phyloP scores from a whole-genome alignment of 2,113 vertebrate genomes.

The Salvelinus namaycush region DNA sequence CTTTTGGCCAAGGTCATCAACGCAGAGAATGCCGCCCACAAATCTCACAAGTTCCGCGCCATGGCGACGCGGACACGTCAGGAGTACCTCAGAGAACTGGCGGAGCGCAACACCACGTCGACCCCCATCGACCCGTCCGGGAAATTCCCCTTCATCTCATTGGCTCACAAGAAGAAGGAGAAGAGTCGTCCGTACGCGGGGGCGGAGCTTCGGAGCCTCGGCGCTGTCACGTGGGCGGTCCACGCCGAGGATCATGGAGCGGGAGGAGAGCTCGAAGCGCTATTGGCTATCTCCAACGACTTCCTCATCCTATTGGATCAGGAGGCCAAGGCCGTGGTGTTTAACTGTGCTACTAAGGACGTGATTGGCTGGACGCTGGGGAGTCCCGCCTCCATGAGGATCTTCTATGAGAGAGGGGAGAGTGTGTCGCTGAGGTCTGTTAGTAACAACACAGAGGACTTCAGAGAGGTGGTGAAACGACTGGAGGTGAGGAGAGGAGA shows the following conservation, averaged over 20 bases:
- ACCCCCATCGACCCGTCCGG: conserved; percentile 96
- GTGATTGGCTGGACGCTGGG: conserved; percentile 93
- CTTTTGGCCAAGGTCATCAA: conserved; percentile 97
- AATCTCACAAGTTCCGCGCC: conserved; percentile 95
- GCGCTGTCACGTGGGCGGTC: conserved; percentile 87
- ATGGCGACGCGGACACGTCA: conserved; percentile 98
- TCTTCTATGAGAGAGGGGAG: conserved; percentile 96
- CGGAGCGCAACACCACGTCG: conserved; percentile 96
- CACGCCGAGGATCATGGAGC: conserved; percentile 87
- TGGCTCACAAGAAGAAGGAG: conserved; percentile 97
- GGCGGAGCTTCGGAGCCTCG: conserved; percentile 89
- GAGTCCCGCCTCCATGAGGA: conserved; percentile 87
- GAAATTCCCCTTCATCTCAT: conserved; percentile 96
- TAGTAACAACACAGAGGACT: conserved; percentile 87
- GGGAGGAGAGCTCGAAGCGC: conserved; percentile 90
- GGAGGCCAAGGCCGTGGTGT: conserved; percentile 90
- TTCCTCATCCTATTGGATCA: conserved; percentile 91
- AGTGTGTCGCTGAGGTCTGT: conserved; percentile 88
- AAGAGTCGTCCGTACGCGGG: conserved; percentile 88
- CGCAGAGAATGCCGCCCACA: conserved; percentile 96
- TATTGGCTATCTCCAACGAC: conserved; percentile 91
- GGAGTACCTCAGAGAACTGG: conserved; percentile 96
- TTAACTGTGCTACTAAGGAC: conserved; percentile 94
- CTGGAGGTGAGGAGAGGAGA: conserved; percentile 84
- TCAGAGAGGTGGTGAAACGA: conserved; percentile 95